Conservation (phyloP, 2,888 invertebrate species). For the Vesta saturnalis region DNA sequence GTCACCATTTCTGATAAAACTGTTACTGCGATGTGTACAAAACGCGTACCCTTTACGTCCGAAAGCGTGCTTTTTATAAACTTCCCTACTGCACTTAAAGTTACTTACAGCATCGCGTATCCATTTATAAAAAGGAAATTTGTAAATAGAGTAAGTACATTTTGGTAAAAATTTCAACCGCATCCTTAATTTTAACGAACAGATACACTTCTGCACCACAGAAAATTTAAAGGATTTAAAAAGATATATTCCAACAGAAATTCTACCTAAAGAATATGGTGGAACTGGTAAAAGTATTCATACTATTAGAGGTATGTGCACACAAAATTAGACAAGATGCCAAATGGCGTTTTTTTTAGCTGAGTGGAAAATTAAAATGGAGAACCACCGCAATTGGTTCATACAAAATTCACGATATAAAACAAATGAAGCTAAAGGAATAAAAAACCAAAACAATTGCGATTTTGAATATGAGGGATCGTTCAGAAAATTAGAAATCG, state of each 20-base stretch:
- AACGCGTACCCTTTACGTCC: constrained; percentile 23
- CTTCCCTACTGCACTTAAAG: not conserved
- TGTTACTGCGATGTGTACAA: not conserved
- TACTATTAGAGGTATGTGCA: not conserved
- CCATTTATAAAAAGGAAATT: not conserved
- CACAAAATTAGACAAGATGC: not conserved
- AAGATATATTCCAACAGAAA: constrained; percentile 13
- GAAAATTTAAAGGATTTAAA: constrained; percentile 16
- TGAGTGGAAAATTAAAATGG: constrained; percentile 64
- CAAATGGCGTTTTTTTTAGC: constrained; percentile 49
- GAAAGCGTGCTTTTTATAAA: constrained; percentile 19
- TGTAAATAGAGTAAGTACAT: constrained; percentile 3
- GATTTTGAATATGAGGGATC: too few relatives aligned
- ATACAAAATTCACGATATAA: constrained; percentile 61
- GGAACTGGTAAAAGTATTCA: constrained; percentile 7
- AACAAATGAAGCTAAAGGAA: constrained; percentile 64
- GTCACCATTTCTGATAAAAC: not conserved
- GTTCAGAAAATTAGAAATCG: too few relatives aligned
- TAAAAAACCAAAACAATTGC: too few relatives aligned
- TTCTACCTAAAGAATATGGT: constrained; percentile 26
- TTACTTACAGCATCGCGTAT: not conserved
- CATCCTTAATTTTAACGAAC: not conserved
- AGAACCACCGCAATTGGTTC: constrained; percentile 63
- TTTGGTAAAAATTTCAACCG: not conserved
- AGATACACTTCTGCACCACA: not conserved